phyloP scores from a whole-genome alignment of 2,113 vertebrate species.

The Amblyornis subalaris region DNA sequence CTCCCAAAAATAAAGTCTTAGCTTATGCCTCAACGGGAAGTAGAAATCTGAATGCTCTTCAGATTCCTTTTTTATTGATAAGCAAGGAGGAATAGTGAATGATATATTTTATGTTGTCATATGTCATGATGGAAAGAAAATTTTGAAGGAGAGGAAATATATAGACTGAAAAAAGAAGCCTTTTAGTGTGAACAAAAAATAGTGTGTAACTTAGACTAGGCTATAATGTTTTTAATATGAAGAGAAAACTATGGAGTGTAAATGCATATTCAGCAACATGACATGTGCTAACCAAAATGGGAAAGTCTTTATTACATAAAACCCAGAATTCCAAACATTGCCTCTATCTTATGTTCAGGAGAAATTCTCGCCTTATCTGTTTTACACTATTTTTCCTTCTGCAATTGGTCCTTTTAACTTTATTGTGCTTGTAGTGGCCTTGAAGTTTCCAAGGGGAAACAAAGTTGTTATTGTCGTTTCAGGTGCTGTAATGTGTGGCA shows the following conservation, averaged over 20 bases:
- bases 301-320: not conserved
- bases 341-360: not conserved
- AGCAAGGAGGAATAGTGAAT: not conserved
- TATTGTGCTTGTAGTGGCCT: not conserved
- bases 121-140: not conserved
- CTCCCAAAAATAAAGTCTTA: not conserved
- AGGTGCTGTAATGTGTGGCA: not conserved
- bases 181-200: not conserved
- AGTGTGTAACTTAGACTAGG: not conserved
- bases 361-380: not conserved
- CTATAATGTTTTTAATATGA: not conserved
- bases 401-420: not conserved
- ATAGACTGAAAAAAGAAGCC: not conserved
- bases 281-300: not conserved
- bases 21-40: not conserved
- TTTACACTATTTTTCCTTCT: not conserved
- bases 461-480: not conserved
- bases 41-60: not conserved
- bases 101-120: not conserved
- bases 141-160: not conserved
- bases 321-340: not conserved
- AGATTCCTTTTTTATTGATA: conserved; percentile 1
- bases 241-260: not conserved
- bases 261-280: not conserved
- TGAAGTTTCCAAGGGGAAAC: not conserved